Conservation (phyloP, 2,797 vertebrate species). For the Sorex maritimensis region DNA sequence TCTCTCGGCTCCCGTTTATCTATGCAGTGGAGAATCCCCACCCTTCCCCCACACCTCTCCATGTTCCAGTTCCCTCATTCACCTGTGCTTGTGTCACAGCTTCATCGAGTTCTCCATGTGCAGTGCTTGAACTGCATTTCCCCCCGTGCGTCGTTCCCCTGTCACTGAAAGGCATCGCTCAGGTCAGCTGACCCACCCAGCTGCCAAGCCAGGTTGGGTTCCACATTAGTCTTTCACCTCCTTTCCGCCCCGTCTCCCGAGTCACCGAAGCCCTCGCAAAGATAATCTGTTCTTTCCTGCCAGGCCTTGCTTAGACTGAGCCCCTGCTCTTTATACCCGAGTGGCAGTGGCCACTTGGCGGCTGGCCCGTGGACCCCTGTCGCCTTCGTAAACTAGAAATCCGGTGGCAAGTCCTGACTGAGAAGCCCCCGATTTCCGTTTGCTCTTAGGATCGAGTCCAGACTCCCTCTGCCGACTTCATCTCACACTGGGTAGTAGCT, state of each 20-base stretch:
- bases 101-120: constrained; percentile 16
- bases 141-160: neutral
- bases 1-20: too few relatives aligned
- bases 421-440: constrained; percentile 57
- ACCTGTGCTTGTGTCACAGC: constrained; percentile 38
- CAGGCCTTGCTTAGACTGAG: constrained; percentile 43
- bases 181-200: constrained; percentile 20
- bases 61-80: neutral
- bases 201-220: constrained; percentile 36
- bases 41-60: too few relatives aligned
- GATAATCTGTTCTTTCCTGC: constrained; percentile 14
- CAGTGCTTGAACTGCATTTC: neutral
- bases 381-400: constrained; percentile 70
- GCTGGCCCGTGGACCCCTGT: neutral
- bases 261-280: constrained; percentile 57
- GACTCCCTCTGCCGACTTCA: constrained; percentile 23
- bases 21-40: too few relatives aligned
- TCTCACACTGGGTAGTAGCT: too few relatives aligned
- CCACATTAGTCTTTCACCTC: constrained; percentile 46
- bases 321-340: constrained; percentile 7
- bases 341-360: constrained; percentile 27
- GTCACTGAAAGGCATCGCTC: constrained; percentile 22
- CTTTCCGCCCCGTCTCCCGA: neutral
- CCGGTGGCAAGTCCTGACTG: constrained; percentile 21
- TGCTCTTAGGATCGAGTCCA: constrained; percentile 51